These are phyloP conservation scores for Cataglyphis cursor DNA, from an alignment of 2,888 invertebrate genomes.

Conservation along the genomic window DNA sequence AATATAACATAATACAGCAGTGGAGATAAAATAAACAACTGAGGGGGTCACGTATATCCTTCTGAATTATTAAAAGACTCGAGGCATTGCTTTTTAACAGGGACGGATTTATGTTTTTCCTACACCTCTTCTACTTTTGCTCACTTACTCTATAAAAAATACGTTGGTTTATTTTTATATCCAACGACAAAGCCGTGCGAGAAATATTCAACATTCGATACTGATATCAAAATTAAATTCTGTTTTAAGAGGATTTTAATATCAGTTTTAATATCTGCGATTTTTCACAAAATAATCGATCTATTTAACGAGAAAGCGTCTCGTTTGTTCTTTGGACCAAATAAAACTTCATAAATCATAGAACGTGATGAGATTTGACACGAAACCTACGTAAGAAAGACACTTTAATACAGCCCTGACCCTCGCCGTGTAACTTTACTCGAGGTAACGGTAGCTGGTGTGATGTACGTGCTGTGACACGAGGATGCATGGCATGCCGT, in stretches of 20 bases:
- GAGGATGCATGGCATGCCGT: not conserved
- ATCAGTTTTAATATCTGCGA: not conserved
- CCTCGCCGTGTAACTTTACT: not conserved
- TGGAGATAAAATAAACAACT: conserved; percentile 15
- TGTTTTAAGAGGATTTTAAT: not conserved
- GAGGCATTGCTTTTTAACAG: not conserved
- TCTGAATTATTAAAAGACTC: conserved; percentile 12
- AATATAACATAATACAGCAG: not conserved
- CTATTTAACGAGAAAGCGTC: not conserved
- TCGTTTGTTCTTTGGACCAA: not conserved
- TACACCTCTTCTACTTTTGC: not conserved
- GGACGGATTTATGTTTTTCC: not conserved
- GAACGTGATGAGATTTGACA: not conserved
- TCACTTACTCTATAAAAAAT: not conserved
- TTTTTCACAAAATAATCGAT: not conserved
- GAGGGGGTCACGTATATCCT: not conserved
- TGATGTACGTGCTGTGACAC: not conserved
- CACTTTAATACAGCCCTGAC: not conserved
- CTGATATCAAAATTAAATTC: not conserved
- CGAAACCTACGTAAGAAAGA: not conserved
- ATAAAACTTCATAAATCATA: no score
- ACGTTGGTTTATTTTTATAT: not conserved
- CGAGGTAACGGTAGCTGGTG: not conserved
- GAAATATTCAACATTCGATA: not conserved
- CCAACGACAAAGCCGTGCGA: not conserved